Evolutionary conservation across 2,888 invertebrate species (phyloP), one percentile per base, ranked within the genome.

Genomic region (Thereva nobilitata): DNA sequence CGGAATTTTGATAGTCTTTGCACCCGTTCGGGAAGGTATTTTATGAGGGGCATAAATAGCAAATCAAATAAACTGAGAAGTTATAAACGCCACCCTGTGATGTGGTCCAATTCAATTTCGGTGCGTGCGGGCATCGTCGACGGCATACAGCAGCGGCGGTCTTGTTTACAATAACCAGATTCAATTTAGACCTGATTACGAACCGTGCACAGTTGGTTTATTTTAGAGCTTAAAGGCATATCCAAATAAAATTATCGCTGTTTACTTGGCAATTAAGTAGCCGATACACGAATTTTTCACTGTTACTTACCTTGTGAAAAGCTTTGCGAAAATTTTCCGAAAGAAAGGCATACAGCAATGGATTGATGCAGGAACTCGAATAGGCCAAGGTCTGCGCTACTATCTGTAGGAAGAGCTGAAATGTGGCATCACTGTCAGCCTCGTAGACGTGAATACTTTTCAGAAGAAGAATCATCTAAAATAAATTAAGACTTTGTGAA

Each of bases 271-370:
- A 23, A 23, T 23, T 23, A 23, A 23, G 23, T 23, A 23, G 23
- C 9, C 37, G 35, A 4, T 35, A n/a, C 6, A n/a, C 10, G n/a
- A 37, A 53, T 53, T 37, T 57, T 37, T 45, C 9, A 37, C n/a
- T 41, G 44, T 23, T n/a, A 75, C 77, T 77, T 72, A 81, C 86
- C 80, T 87, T 87, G 70, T 84, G 85, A 80, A 96, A 96, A 44
- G 94, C 94, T 77, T 93, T 90, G 71, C 95, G 87, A 83, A 97
- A 96, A 82, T 94, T 95, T 74, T 95, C 95, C 4, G 95, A 95
- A 64, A 96, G 86, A 82, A 96, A 94, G 0, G 95, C 95, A 82
- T 97, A 97, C 57, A 97, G 86, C 71, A 97, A 87, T 0, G 96
- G 96, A 81, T 97, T 96, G 74, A 97, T 90, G 78, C 95, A 96